These are phyloP conservation scores for Dryocosmus kuriphilus DNA, from an alignment of 2,888 invertebrate genomes.

Conservation along the genomic window DNA sequence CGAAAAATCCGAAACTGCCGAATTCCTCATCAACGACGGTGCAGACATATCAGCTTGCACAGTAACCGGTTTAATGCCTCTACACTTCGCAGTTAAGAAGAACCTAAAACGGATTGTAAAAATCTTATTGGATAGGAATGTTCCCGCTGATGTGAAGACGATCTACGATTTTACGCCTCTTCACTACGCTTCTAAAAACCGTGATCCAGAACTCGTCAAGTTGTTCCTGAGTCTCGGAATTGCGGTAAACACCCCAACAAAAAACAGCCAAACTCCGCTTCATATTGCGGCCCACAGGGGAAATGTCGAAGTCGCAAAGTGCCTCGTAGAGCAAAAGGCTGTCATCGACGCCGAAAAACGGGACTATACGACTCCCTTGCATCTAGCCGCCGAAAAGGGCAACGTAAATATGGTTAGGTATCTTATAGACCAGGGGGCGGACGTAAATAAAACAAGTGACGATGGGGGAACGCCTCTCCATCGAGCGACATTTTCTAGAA, in stretches of 20 bases:
- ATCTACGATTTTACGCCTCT: constrained; percentile 26
- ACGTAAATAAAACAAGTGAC: constrained; percentile 34
- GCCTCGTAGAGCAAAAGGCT: constrained; percentile 41
- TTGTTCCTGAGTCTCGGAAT: not conserved
- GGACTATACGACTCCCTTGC: not conserved
- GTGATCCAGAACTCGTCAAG: not conserved
- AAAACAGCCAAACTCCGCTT: constrained; percentile 3
- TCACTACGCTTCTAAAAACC: constrained; percentile 40
- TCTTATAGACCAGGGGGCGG: constrained; percentile 25
- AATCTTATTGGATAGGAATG: constrained; percentile 10
- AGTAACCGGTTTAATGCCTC: not conserved
- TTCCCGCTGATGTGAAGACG: constrained; percentile 6
- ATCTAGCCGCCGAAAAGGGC: not conserved
- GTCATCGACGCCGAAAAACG: constrained; percentile 1
- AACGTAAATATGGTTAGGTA: constrained; percentile 31
- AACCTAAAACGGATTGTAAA: constrained; percentile 38
- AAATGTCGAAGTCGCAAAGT: constrained; percentile 26
- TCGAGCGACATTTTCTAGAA: not conserved
- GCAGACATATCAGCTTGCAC: constrained; percentile 36
- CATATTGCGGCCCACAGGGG: constrained; percentile 41
- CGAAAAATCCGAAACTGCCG: constrained; percentile 9
- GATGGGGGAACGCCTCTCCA: constrained; percentile 19
- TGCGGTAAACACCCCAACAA: not conserved
- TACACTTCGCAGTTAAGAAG: constrained; percentile 41
- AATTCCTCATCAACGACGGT: constrained; percentile 37